Evolutionary conservation across 2,888 invertebrate genomes (phyloP).

Genomic region (Odontomyia ornata): DNA sequence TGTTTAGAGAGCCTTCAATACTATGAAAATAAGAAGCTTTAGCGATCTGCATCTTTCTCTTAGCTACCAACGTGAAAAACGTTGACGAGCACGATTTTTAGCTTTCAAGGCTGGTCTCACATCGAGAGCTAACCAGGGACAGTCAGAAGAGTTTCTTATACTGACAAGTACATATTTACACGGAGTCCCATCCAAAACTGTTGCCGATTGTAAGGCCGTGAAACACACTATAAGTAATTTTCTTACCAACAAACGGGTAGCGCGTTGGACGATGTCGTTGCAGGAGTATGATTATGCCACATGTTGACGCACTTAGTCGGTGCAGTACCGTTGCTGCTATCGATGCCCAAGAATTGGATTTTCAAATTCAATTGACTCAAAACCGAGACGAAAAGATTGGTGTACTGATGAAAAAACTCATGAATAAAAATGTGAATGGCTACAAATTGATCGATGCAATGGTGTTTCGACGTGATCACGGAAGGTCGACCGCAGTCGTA

Average conservation of each 20-base stretch:
- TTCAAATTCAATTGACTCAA: too few species aligned
- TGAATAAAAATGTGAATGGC: slow-evolving; percentile 43
- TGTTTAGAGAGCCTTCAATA: too few species aligned
- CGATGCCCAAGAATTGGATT: slow-evolving; percentile 34
- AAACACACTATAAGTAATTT: not conserved
- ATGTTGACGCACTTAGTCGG: too few species aligned
- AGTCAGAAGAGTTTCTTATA: too few species aligned
- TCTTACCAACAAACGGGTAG: not conserved
- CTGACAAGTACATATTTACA: slow-evolving; percentile 53
- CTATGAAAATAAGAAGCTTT: too few species aligned
- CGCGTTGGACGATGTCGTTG: too few species aligned
- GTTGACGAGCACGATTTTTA: too few species aligned
- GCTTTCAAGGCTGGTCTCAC: too few species aligned
- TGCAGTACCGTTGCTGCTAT: slow-evolving; percentile 38
- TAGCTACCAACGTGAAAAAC: too few species aligned
- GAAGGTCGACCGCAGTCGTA: slow-evolving; percentile 48
- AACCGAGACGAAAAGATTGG: too few species aligned
- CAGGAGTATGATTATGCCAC: not conserved
- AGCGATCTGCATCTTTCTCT: too few species aligned
- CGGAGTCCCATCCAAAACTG: slow-evolving; percentile 53
- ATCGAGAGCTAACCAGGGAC: too few species aligned
- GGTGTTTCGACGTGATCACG: slow-evolving; percentile 46
- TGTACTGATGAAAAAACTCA: slow-evolving; percentile 50
- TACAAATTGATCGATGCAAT: slow-evolving; percentile 50
- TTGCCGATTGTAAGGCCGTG: slow-evolving; percentile 53